Base-by-base conservation (phyloP, 2,888 invertebrate species). In the Metopia argyrocephala region DNA sequence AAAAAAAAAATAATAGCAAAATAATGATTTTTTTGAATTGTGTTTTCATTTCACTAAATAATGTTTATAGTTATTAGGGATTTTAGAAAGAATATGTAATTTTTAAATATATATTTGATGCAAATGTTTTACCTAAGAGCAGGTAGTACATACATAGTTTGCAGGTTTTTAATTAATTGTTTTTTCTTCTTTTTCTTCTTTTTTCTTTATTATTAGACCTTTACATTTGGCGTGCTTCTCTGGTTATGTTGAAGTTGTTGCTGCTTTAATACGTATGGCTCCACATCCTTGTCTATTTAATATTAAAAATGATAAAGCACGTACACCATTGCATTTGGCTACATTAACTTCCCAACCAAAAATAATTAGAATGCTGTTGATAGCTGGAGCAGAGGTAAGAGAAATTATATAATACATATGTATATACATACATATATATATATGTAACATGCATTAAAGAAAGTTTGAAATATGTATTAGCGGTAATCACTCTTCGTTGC, bases 281-380 rank as follows among this genome's bases (percentile, higher is more conserved):
- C 96, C 96, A 45, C 93, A 95, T 90, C 94, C 94, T 68, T 93
- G 93, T 61, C 92, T 95, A 78, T 91, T 98, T 54, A 95, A 97
- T 89, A 93, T 96, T 46, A 92, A 93, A 66, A 98, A 98, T 90
- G 94, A 96, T 90, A 92, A 93, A 73, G 93, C 94, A 5, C 94
- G 95, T 86, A 95, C 97, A 1, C 94, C 97, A 0, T 91, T 98
- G n/a, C 97, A 98, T 91, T 91, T 97, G 81, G 96, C 97, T 0
- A 96, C 96, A 1, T 91, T 96, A 84, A 95, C 95, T 48, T 92
- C 93, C 9, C 95, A 97, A 88, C 92, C 94, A 46, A 92, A 93
- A 56, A 93, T 97, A 59, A 94, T 94, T 2, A 92, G 96, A 82
- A 93, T 94, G 91, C 91, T 98, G 76, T 92, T 97, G 28, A 92